A percentile compares a stretch with the other conserved stretches of the same genome.
These are phyloP conservation scores for Thecophora atra DNA, from an alignment of 2,888 invertebrate species.

Conservation along the genomic window DNA sequence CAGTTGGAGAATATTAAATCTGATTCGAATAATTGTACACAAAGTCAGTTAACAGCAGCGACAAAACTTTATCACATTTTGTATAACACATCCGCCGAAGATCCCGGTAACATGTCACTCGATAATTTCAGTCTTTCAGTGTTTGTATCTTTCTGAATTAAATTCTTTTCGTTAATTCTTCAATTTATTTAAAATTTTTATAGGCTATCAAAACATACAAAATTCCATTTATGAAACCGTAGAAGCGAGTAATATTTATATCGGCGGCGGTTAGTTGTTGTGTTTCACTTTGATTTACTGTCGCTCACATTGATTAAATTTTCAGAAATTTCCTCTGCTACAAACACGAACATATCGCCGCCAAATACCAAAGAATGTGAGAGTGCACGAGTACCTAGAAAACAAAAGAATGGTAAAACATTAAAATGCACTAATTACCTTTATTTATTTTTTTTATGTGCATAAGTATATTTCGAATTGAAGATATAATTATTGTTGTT, in stretches of 20 bases:
- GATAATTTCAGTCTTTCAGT: constrained; percentile 7
- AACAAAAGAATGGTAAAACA: constrained; percentile 1
- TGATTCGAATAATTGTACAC: not conserved
- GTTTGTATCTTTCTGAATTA: not conserved
- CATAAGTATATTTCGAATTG: not conserved
- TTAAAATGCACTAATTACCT: not conserved
- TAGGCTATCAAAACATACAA: not conserved
- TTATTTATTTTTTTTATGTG: no score
- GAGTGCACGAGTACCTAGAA: not conserved
- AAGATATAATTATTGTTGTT: not conserved
- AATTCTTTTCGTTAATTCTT: not conserved
- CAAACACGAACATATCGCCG: not conserved
- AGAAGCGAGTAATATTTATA: not conserved
- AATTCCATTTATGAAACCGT: constrained; percentile 3
- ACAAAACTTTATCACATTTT: not conserved
- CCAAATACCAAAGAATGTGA: constrained; percentile 17
- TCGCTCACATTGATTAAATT: not conserved
- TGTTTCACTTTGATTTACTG: not conserved
- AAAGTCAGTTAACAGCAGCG: not conserved
- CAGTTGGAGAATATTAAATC: not conserved
- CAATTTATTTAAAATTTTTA: not conserved
- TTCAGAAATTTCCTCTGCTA: not conserved
- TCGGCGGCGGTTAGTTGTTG: constrained; percentile 7
- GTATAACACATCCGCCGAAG: not conserved
- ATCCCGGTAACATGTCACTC: not conserved